These are phyloP conservation scores for Sycobia sp. DNA, from an alignment of 1,140 invertebrate genomes.

Conservation along the genomic window DNA sequence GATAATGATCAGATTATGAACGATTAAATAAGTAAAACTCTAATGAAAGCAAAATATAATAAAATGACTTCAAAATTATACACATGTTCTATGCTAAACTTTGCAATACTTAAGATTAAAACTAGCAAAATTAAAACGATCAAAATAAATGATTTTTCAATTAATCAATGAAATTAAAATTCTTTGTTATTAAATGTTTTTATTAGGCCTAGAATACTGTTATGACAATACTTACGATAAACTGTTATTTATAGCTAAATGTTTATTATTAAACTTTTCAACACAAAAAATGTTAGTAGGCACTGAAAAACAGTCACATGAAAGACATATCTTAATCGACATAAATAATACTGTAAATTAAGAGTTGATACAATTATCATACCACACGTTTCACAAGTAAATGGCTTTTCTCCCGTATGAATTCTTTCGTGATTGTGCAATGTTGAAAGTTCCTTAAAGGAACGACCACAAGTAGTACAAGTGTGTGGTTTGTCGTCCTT, in stretches of 20 bases:
- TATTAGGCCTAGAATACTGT: too few species aligned
- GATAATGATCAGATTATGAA: too few species aligned
- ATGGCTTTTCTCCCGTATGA: slow-evolving; percentile 89
- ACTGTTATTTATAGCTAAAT: too few species aligned
- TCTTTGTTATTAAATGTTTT: too few species aligned
- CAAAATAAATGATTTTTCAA: not conserved
- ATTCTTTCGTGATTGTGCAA: slow-evolving; percentile 88
- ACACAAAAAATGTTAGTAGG: slow-evolving; percentile 11
- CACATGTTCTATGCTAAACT: too few species aligned
- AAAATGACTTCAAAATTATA: too few species aligned
- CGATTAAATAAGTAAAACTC: too few species aligned
- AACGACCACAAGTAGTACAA: slow-evolving; percentile 78
- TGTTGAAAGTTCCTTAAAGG: slow-evolving; percentile 87
- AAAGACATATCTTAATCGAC: not conserved
- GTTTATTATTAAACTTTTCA: not conserved
- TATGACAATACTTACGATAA: too few species aligned
- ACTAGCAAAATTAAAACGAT: not conserved
- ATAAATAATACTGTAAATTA: slow-evolving; percentile 18
- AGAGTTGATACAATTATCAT: slow-evolving; percentile 42
- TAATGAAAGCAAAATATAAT: not conserved
- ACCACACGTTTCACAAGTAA: slow-evolving; percentile 90
- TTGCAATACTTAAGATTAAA: not conserved
- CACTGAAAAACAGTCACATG: not conserved
- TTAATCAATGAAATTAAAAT: too few species aligned
- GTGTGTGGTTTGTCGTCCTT: slow-evolving; percentile 84